Base-by-base conservation (phyloP, 1,140 invertebrate genomes). In the Bemisia tabaci region DNA sequence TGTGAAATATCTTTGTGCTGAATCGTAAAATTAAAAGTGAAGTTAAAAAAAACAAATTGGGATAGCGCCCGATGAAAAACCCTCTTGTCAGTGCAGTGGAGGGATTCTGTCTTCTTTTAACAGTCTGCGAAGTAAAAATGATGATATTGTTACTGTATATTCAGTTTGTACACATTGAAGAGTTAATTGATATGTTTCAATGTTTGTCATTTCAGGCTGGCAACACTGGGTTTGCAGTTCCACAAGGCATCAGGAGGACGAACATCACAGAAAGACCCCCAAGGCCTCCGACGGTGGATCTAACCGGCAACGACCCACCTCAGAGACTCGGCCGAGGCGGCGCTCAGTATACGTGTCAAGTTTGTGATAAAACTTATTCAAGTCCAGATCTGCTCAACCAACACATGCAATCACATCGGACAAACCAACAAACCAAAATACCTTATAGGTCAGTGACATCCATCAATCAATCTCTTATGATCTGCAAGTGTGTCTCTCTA, bases 221-320 rank as follows among this genome's bases (percentile, higher is more conserved):
- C 17, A 48, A 17, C 33, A 48, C 5, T 48, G 33, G 78, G 24
- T 81, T 81, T 69, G 80, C 76, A 9, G 74, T 80, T 59, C 79
- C 79, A 1, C 78, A 80, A 62, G 79, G 77, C 62, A 68, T 1
- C 63, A 60, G 33, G 25, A 22, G 77, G 77, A 62, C 74, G 76
- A 48, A 48, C 17, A 17, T 48, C 48, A 74, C 67, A 61, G 70
- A 81, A 65, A 73, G 81, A 69, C 81, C 80, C 12, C 79, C 80
- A 2, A 74, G 81, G 70, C 80, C 79, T 21, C 80, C 80, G 0
- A 82, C 82, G 9, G 82, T 83, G 0, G 82, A 83, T 69, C 74
- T 83, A 2, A 83, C 82, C 0, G 69, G 70, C 39, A 77, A 80
- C 17, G 68, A 73, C 21, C 64, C 74, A 33, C 72, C 74, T 58